Percentiles rank a stretch among this genome's conserved stretches.
phyloP scores from a whole-genome alignment of 2,888 invertebrate genomes.

The Habroteleia sp. region DNA sequence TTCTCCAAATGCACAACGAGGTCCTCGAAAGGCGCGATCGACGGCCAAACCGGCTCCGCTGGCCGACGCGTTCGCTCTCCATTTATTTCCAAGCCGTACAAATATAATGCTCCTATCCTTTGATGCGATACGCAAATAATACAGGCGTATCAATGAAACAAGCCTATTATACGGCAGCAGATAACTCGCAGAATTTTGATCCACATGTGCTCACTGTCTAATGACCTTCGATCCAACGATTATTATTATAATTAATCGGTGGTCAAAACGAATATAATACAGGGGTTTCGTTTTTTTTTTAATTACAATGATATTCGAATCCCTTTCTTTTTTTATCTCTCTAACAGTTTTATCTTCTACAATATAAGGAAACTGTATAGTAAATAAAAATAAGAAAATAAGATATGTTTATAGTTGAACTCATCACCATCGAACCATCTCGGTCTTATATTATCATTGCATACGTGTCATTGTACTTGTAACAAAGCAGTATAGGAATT shows the following conservation, averaged over 20 bases:
- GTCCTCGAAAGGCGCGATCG: slow-evolving; percentile 63
- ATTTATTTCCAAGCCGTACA: slow-evolving; percentile 41
- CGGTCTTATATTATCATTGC: too few relatives aligned
- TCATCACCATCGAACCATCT: too few relatives aligned
- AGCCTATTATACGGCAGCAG: slow-evolving; percentile 1
- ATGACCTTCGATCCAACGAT: background rate
- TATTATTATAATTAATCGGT: slow-evolving; percentile 5
- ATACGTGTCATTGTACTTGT: too few relatives aligned
- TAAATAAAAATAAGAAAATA: too few relatives aligned
- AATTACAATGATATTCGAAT: too few relatives aligned
- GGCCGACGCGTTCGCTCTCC: slow-evolving; percentile 16
- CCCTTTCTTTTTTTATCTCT: too few relatives aligned
- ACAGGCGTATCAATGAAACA: slow-evolving; percentile 25
- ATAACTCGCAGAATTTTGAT: background rate
- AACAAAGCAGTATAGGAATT: too few relatives aligned
- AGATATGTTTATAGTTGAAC: too few relatives aligned
- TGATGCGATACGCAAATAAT: slow-evolving; percentile 36
- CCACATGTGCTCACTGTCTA: slow-evolving; percentile 2
- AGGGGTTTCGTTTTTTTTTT: too few relatives aligned
- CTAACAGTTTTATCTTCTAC: too few relatives aligned
- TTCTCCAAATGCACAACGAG: slow-evolving; percentile 62
- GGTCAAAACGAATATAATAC: too few relatives aligned
- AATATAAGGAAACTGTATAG: too few relatives aligned
- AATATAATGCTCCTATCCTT: slow-evolving; percentile 29
- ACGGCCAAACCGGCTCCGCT: slow-evolving; percentile 35